Conservation (phyloP, 1,140 invertebrate genomes). For the Cyclina sinensis region DNA sequence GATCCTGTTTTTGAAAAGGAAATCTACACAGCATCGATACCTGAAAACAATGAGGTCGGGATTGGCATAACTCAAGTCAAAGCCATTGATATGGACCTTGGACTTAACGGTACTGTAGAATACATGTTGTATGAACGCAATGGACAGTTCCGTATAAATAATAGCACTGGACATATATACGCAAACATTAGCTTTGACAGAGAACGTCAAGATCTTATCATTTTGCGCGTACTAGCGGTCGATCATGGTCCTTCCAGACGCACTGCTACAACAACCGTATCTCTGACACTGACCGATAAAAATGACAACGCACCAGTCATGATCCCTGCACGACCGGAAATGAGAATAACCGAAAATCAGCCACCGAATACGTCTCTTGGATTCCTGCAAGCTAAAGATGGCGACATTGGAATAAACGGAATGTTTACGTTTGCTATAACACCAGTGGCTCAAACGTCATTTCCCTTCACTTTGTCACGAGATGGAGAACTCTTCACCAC, state of each 20-base stretch:
- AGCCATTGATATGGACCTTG: slow-evolving; percentile 97
- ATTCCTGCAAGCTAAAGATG: slow-evolving; percentile 95
- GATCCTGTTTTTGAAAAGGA: slow-evolving; percentile 53
- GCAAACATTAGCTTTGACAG: slow-evolving; percentile 68
- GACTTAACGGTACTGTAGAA: slow-evolving; percentile 91
- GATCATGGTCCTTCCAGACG: slow-evolving; percentile 89
- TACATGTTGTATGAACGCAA: slow-evolving; percentile 33
- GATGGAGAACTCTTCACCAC: slow-evolving; percentile 93
- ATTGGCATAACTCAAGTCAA: slow-evolving; percentile 96
- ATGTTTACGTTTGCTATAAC: slow-evolving; percentile 83
- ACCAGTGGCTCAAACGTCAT: slow-evolving; percentile 94
- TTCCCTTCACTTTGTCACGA: slow-evolving; percentile 94
- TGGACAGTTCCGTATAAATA: slow-evolving; percentile 33
- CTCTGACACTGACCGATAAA: slow-evolving; percentile 91
- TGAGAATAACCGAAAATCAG: slow-evolving; percentile 76
- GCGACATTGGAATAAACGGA: slow-evolving; percentile 95
- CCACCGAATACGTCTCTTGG: slow-evolving; percentile 89
- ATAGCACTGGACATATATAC: slow-evolving; percentile 64
- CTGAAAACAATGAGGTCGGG: slow-evolving; percentile 90
- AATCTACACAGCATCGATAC: slow-evolving; percentile 10
- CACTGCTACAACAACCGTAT: slow-evolving; percentile 72
- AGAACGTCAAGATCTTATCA: slow-evolving; percentile 57
- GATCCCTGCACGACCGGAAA: slow-evolving; percentile 67
- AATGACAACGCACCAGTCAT: slow-evolving; percentile 80
- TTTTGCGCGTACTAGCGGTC: slow-evolving; percentile 64